These are phyloP conservation scores for Plagiodera versicolora DNA, from an alignment of 2,888 invertebrate species.

Conservation along the genomic window DNA sequence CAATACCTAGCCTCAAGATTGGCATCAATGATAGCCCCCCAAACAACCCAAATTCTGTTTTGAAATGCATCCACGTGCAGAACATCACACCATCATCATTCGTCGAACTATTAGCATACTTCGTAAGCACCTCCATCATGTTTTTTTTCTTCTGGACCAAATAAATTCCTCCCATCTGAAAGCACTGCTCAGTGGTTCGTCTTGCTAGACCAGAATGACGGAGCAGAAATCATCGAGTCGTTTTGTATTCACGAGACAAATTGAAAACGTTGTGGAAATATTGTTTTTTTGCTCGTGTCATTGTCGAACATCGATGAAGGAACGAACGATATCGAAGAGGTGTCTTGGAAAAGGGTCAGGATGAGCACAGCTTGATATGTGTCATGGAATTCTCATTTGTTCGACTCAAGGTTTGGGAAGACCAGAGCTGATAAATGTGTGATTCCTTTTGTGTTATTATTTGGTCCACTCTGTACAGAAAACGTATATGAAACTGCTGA, in stretches of 20 bases:
- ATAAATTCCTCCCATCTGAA: conserved; percentile 14
- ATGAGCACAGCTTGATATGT: no score
- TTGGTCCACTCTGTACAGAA: no score
- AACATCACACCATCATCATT: neutral
- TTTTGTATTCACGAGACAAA: conserved; percentile 35
- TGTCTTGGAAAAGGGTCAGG: neutral
- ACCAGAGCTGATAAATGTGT: no score
- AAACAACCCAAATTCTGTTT: no score
- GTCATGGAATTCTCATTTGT: no score
- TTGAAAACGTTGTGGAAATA: conserved; percentile 22
- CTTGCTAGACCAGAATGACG: conserved; percentile 28
- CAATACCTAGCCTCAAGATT: no score
- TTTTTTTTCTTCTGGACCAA: neutral
- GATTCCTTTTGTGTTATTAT: no score
- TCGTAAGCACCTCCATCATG: neutral
- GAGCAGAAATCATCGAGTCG: conserved; percentile 30
- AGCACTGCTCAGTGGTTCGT: conserved; percentile 18
- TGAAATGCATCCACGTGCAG: neutral
- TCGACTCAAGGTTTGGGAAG: no score
- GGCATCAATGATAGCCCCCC: no score
- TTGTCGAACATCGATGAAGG: neutral
- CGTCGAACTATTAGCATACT: neutral
- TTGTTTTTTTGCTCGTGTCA: conserved; percentile 7
- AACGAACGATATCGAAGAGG: neutral
- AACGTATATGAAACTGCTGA: conserved; percentile 7